These are phyloP conservation scores for Beroe forskalii DNA, from an alignment of 37 sponge, comb jelly and placozoan genomes.

Conservation along the genomic window DNA sequence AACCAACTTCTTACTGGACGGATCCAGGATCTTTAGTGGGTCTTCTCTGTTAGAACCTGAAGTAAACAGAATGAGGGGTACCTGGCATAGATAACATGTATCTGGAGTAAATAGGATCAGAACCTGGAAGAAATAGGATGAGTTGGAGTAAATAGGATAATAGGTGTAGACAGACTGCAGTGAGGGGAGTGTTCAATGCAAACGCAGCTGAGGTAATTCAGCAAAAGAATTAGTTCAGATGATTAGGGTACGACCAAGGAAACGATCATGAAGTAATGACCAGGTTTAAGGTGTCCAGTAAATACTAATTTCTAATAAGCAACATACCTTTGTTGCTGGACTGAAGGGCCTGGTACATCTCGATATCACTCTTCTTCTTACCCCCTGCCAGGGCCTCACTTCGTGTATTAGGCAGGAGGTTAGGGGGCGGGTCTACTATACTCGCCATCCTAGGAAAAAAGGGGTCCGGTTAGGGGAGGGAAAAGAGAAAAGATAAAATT, in stretches of 20 bases:
- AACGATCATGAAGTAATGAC: too few relatives aligned
- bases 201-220: too few relatives aligned
- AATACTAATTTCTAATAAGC: too few relatives aligned
- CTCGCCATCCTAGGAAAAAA: conserved; percentile 4
- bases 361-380: conserved; percentile 60
- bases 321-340: conserved; percentile 1
- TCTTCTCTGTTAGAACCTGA: conserved; percentile 33
- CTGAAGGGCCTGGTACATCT: conserved; percentile 55
- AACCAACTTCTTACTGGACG: conserved; percentile 87
- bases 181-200: too few relatives aligned
- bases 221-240: too few relatives aligned
- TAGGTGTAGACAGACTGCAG: neutral
- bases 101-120: too few relatives aligned
- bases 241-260: too few relatives aligned
- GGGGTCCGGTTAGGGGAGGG: neutral
- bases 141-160: neutral
- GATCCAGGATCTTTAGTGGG: conserved; percentile 69
- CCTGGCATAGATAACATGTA: too few relatives aligned
- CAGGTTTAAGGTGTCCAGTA: too few relatives aligned
- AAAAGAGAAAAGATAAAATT: neutral
- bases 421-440: conserved; percentile 46
- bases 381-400: conserved; percentile 45
- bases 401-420: neutral
- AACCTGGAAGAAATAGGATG: too few relatives aligned
- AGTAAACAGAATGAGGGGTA: too few relatives aligned